Conservation (phyloP, 2,113 vertebrate species). For the Fregetta grallaria region DNA sequence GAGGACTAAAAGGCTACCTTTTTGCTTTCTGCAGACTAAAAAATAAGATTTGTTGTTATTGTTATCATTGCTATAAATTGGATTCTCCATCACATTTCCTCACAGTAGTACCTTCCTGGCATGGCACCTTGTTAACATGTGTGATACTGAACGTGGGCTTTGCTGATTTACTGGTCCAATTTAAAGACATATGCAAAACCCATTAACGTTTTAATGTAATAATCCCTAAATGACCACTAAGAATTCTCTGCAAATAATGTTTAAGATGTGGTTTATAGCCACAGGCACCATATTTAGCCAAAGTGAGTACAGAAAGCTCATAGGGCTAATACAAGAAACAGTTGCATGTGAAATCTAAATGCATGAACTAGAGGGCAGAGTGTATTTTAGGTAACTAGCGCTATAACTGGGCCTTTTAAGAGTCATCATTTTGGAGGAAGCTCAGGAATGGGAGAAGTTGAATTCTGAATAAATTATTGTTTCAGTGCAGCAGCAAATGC, state of each 20-base stretch:
- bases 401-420: neutral
- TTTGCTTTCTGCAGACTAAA: neutral
- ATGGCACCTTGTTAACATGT: neutral
- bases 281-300: neutral
- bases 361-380: neutral
- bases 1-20: neutral
- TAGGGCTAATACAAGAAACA: neutral
- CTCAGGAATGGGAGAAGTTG: neutral
- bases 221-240: neutral
- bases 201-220: neutral
- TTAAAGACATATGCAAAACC: neutral
- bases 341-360: neutral
- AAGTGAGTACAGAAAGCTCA: neutral
- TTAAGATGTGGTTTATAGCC: neutral
- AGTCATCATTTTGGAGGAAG: neutral
- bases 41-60: neutral
- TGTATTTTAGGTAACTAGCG: neutral
- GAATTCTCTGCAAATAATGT: neutral
- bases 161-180: neutral
- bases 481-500: neutral
- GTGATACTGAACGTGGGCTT: neutral
- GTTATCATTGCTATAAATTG: constrained; percentile 9
- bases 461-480: neutral
- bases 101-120: neutral
- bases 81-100: neutral